Evolutionary conservation across 2,888 invertebrate genomes (phyloP).

Genomic region (Pyrgus malvae): DNA sequence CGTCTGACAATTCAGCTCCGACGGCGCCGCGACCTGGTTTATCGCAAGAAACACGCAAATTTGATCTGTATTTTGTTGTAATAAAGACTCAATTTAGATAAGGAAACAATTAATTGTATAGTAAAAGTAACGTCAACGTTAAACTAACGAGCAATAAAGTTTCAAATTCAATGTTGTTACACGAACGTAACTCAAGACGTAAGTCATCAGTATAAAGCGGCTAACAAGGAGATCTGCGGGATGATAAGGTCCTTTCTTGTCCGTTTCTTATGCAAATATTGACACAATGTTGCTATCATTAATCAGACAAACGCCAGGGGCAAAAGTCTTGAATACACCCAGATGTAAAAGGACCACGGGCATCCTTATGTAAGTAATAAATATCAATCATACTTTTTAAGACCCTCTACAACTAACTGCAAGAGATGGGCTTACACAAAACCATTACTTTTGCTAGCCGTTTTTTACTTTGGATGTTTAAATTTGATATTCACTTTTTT

Average conservation of each 20-base stretch:
- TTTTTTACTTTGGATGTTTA: conserved; percentile 3
- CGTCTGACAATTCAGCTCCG: conserved; percentile 58
- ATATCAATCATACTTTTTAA: conserved; percentile 22
- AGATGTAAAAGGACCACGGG: conserved; percentile 40
- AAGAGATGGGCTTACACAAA: conserved; percentile 14
- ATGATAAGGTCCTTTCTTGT: conserved; percentile 70
- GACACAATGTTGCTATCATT: conserved; percentile 75
- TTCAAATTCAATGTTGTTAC: conserved; percentile 24
- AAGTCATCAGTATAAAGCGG: conserved; percentile 65
- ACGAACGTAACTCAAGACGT: conserved; percentile 51
- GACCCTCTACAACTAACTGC: conserved; percentile 11
- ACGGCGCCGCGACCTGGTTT: conserved; percentile 41
- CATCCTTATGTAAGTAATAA: conserved; percentile 28
- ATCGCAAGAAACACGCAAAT: conserved; percentile 20
- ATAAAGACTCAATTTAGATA: conserved; percentile 40
- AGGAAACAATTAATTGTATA: conserved; percentile 3
- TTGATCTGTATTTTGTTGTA: conserved; percentile 39
- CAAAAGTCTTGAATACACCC: conserved; percentile 35
- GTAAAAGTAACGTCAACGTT: conserved; percentile 1
- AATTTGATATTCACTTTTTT: no score
- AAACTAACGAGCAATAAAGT: conserved; percentile 13
- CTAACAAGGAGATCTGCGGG: conserved; percentile 61
- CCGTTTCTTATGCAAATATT: conserved; percentile 81
- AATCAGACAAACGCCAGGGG: conserved; percentile 68
- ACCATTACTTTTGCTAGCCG: background rate